Evolutionary conservation across 2,888 invertebrate genomes (phyloP).

Genomic region (Pheosia gnoma): DNA sequence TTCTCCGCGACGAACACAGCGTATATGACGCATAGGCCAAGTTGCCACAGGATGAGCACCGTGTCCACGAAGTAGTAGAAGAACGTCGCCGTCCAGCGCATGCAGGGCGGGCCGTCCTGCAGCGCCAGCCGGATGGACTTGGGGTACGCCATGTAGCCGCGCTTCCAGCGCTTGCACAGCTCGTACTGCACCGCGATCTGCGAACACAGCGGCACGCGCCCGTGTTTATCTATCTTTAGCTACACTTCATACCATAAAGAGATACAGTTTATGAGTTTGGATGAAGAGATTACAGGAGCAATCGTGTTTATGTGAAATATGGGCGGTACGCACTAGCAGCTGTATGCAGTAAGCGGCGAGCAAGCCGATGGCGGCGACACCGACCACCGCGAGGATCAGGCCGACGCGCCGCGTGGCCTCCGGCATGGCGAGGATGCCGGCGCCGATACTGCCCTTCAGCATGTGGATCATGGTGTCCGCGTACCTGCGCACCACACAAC

Average conservation of each 20-base stretch:
- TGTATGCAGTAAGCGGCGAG: slow-evolving; percentile 90
- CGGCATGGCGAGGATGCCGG: slow-evolving; percentile 97
- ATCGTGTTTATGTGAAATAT: too few relatives aligned
- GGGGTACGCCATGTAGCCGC: slow-evolving; percentile 89
- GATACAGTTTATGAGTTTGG: too few relatives aligned
- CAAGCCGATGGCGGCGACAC: slow-evolving; percentile 85
- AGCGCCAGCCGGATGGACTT: slow-evolving; percentile 89
- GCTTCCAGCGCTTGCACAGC: slow-evolving; percentile 73
- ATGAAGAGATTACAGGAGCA: too few relatives aligned
- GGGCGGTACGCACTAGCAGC: slow-evolving; percentile 82
- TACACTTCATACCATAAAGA: too few relatives aligned
- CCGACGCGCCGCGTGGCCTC: slow-evolving; percentile 81
- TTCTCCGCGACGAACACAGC: slow-evolving; percentile 90
- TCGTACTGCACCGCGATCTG: slow-evolving; percentile 84
- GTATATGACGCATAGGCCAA: slow-evolving; percentile 95
- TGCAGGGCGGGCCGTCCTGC: slow-evolving; percentile 84
- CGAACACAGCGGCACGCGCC: neutral
- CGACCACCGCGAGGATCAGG: slow-evolving; percentile 84
- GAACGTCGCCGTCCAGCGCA: slow-evolving; percentile 74
- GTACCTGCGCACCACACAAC: slow-evolving; percentile 83
- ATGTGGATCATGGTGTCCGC: slow-evolving; percentile 94
- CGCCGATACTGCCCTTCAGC: slow-evolving; percentile 96
- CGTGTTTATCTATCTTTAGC: too few relatives aligned
- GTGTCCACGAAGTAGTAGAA: slow-evolving; percentile 82
- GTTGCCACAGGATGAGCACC: slow-evolving; percentile 89